Percentiles rank a stretch among this genome's conserved stretches.
Conservation (phyloP, 2,888 invertebrate genomes). For the Pyrgus malvae region DNA sequence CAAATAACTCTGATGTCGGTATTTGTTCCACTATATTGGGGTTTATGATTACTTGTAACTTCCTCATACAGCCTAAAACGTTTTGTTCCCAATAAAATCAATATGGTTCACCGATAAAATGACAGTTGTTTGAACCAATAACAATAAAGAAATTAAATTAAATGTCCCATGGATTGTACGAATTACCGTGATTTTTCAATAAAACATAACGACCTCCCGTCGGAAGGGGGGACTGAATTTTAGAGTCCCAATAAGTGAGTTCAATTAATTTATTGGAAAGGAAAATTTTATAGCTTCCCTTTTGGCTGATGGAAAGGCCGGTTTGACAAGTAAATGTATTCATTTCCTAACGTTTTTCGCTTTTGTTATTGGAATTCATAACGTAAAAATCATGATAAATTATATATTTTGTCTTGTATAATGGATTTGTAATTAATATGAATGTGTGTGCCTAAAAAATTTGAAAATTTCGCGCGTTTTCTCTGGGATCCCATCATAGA, state of each 20-base stretch:
- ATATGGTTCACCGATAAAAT: not conserved
- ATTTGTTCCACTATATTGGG: too few species aligned
- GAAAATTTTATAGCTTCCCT: slow-evolving; percentile 18
- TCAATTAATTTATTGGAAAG: slow-evolving; percentile 22
- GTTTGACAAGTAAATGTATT: not conserved
- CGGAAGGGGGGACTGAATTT: slow-evolving; percentile 22
- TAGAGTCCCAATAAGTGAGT: slow-evolving; percentile 16
- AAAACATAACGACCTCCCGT: slow-evolving; percentile 8
- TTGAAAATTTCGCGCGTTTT: too few species aligned
- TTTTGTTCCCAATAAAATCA: not conserved
- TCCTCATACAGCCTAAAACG: too few species aligned
- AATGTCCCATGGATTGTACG: slow-evolving; percentile 15
- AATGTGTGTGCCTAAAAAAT: too few species aligned
- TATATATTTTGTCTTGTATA: too few species aligned
- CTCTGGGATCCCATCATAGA: too few species aligned
- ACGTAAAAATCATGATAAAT: too few species aligned
- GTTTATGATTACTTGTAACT: too few species aligned
- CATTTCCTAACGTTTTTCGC: not conserved
- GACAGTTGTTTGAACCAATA: not conserved
- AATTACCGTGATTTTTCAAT: slow-evolving; percentile 20
- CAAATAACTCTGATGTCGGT: too few species aligned
- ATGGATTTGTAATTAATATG: too few species aligned
- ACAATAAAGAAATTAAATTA: slow-evolving; percentile 3
- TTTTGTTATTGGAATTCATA: too few species aligned
- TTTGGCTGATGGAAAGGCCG: not conserved